Evolutionary conservation across 2,113 vertebrate species (phyloP).

Genomic region (Ammodytes dubius): DNA sequence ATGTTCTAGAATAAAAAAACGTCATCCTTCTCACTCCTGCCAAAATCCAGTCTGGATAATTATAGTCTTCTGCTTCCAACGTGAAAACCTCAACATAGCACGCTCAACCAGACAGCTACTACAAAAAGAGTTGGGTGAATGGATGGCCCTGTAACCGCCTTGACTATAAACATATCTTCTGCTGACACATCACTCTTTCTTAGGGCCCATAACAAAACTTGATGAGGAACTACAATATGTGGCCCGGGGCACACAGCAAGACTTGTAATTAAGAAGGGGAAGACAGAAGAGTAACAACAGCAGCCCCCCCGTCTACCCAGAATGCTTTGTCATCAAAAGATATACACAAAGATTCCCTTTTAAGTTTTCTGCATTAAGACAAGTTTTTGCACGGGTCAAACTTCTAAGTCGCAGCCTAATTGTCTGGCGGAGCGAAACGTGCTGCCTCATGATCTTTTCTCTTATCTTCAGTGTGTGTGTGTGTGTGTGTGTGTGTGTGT

Average conservation of each 20-base stretch:
- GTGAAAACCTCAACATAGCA: conserved; percentile 53
- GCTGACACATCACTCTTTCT: conserved; percentile 66
- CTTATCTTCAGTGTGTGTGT: conserved; percentile 56
- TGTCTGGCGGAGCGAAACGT: conserved; percentile 36
- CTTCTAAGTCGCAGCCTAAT: conserved; percentile 36
- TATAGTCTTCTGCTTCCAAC: conserved; percentile 51
- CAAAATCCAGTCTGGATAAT: conserved; percentile 62
- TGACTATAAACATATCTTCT: conserved; percentile 69
- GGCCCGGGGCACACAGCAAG: conserved; percentile 48
- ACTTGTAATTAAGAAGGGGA: conserved; percentile 66
- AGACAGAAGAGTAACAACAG: conserved; percentile 54
- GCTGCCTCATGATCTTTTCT: conserved; percentile 48
- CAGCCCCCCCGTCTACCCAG: conserved; percentile 24
- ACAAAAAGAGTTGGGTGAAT: conserved; percentile 54
- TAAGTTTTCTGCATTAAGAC: conserved; percentile 48
- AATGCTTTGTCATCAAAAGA: conserved; percentile 65
- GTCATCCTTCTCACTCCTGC: conserved; percentile 31
- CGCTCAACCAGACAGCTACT: conserved; percentile 43
- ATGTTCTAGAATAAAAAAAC: conserved; percentile 51
- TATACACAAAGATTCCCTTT: conserved; percentile 50
- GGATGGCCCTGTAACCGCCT: conserved; percentile 23
- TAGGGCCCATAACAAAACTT: conserved; percentile 60
- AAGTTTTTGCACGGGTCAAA: conserved; percentile 32
- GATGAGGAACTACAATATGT: conserved; percentile 71
- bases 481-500: conserved; percentile 29